Percentiles rank a stretch among this genome's conserved stretches.
Conservation (phyloP, 2,797 vertebrate species). For the Sebastes jordani region DNA sequence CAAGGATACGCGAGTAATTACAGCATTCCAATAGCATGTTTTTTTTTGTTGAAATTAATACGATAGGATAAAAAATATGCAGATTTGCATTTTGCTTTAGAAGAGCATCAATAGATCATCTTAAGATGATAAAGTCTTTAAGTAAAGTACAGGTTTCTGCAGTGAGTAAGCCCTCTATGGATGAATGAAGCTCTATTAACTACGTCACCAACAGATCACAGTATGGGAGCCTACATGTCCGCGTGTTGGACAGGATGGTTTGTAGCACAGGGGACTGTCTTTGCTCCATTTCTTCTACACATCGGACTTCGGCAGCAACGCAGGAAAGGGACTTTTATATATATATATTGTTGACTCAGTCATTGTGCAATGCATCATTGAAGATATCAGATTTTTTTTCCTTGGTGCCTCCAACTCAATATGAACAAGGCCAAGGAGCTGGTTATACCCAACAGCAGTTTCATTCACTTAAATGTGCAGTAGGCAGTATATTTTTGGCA, state of each 20-base stretch:
- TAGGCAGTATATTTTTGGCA: no score
- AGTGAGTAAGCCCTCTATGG: neutral
- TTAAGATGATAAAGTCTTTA: slow-evolving; percentile 26
- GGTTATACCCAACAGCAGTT: no score
- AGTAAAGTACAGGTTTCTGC: slow-evolving; percentile 35
- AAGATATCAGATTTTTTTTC: neutral
- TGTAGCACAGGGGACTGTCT: neutral
- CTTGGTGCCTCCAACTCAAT: neutral
- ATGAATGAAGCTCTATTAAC: neutral
- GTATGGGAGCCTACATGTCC: neutral
- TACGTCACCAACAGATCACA: neutral
- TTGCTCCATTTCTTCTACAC: neutral
- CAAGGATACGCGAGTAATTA: slow-evolving; percentile 63
- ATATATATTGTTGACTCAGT: neutral
- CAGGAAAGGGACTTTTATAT: neutral
- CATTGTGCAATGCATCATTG: neutral
- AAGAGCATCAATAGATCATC: slow-evolving; percentile 44
- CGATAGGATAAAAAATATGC: slow-evolving; percentile 49
- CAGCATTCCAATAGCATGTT: slow-evolving; percentile 26
- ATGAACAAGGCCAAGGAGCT: neutral
- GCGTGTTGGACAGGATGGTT: neutral
- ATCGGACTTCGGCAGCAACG: no score
- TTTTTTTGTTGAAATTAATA: slow-evolving; percentile 40
- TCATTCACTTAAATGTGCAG: neutral
- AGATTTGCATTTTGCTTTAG: slow-evolving; percentile 38